Base-by-base conservation (phyloP, 2,888 invertebrate species). In the Napeogenes sylphis region DNA sequence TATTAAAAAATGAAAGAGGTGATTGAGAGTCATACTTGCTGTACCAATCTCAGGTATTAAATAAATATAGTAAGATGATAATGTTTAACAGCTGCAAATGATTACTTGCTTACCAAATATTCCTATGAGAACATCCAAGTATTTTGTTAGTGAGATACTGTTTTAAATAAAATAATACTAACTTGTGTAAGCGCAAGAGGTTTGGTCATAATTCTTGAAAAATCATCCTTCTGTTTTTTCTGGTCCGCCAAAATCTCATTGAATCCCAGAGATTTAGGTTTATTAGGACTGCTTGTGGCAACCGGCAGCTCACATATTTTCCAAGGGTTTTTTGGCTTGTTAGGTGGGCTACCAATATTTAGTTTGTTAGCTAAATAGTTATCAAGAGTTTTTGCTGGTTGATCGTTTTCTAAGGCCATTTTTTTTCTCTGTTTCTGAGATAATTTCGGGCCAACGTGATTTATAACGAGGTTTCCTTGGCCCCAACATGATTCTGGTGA, bases 181-280 rank as follows among this genome's bases (percentile, higher is more conserved):
- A 95, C 96, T 93, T 96, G 96, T 14, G 96, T 96, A 70, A 95
- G 86, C 63, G 87, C 83, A 33, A 97, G 87, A 0, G 95, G 93
- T 80, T 96, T 96, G 6, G 94, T 93, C 77, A 93, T 93, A 73
- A 94, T 93, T 76, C 94, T 93, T 2, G 93, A 92, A 68, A 92
- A 92, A 74, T 94, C 94, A 68, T 94, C 94, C 67, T 93, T 93
- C 75, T 94, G 94, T 61, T 94, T 93, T 71, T 91, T 92, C 81
- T 96, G 96, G 71, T 94, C 94, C 13, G 93, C 93, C 59, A 96
- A 87, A 67, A 96, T 96, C 67, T 90, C 83, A 69, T 89, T 81
- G 63, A 90, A 90, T 66, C 84, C 82, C 58, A 89, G 75, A 2
- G 82, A 67, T 67, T 84, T 86, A 0, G 77, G 57, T 57, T 73